Percentiles rank a stretch among this genome's conserved stretches.
Evolutionary conservation across 1,140 invertebrate genomes (phyloP).

Genomic region (Homalodisca vitripennis): DNA sequence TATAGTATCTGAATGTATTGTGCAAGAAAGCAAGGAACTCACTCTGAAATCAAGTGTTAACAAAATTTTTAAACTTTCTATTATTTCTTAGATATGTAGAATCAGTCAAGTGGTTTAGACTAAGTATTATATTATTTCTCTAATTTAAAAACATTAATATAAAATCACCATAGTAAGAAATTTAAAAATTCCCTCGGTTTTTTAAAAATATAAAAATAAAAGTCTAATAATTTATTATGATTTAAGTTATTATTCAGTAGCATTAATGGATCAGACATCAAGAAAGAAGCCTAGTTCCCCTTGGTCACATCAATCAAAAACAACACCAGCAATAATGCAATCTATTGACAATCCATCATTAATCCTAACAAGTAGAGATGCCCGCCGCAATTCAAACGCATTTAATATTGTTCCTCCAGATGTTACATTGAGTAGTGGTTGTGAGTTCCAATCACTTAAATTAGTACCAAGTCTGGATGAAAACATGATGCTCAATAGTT

Average conservation of each 20-base stretch:
- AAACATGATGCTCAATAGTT: constrained; percentile 44
- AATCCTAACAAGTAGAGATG: constrained; percentile 18
- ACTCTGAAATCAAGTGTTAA: no score
- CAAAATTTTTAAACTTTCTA: background rate
- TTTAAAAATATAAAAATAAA: background rate
- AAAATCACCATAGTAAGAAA: background rate
- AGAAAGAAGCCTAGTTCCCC: constrained; percentile 9
- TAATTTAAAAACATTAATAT: background rate
- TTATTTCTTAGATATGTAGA: background rate
- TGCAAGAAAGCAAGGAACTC: no score
- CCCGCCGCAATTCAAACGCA: constrained; percentile 14
- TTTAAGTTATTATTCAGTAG: constrained; percentile 1
- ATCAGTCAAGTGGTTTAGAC: background rate
- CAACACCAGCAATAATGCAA: constrained; percentile 42
- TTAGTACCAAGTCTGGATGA: constrained; percentile 37
- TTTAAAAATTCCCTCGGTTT: background rate
- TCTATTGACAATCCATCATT: constrained; percentile 39
- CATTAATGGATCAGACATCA: constrained; percentile 22
- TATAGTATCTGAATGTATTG: no score
- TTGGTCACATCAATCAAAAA: background rate
- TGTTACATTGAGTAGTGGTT: constrained; percentile 42
- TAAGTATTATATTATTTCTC: background rate
- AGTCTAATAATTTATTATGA: no score
- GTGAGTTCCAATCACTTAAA: constrained; percentile 43
- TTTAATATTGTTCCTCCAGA: constrained; percentile 38